Conservation (phyloP, 2,888 invertebrate species). For the Julus scandinavius region DNA sequence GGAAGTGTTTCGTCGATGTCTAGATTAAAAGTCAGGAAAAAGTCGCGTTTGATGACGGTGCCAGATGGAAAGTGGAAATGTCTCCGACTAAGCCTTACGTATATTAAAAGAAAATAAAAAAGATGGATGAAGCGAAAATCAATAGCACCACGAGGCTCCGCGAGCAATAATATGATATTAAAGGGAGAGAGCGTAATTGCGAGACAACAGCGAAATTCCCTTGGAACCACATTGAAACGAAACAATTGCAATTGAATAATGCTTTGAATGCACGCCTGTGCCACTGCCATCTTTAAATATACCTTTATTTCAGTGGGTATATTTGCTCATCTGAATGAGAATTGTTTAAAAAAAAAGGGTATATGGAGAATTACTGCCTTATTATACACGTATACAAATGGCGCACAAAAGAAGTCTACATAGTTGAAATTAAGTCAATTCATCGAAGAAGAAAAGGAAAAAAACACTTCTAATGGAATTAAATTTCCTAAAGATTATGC, state of each 20-base stretch:
- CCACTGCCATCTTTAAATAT: background rate
- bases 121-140: slow-evolving; percentile 25
- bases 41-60: slow-evolving; percentile 33
- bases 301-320: background rate
- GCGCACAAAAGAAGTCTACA: background rate
- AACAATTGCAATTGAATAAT: slow-evolving; percentile 18
- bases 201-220: slow-evolving; percentile 17
- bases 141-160: background rate
- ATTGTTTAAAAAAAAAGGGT: background rate
- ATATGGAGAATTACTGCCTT: background rate
- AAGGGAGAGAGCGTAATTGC: slow-evolving; percentile 19
- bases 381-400: background rate
- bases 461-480: background rate
- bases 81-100: background rate
- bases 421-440: slow-evolving; percentile 6
- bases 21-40: slow-evolving; percentile 13
- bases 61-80: slow-evolving; percentile 39
- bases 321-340: background rate
- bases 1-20: background rate
- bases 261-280: background rate
- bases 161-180: slow-evolving; percentile 15
- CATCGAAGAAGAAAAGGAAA: background rate
- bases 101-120: slow-evolving; percentile 39
- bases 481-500: background rate
- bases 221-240: slow-evolving; percentile 26